phyloP scores from a whole-genome alignment of 1,140 invertebrate species.

The Plectrocnemia conspersa region DNA sequence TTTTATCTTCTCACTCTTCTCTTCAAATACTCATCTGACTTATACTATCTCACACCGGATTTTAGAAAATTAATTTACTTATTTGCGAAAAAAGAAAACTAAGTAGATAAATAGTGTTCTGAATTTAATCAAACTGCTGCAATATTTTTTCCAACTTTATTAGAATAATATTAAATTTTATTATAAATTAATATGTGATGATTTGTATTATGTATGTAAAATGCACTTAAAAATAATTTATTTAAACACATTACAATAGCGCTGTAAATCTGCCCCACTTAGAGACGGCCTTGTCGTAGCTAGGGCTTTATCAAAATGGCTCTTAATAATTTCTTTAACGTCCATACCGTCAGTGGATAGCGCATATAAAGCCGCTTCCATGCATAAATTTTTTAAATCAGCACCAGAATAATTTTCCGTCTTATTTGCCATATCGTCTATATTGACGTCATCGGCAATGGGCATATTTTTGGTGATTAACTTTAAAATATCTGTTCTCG shows the following conservation, averaged over 20 bases:
- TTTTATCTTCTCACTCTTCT: no score
- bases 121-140: no score
- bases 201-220: not conserved
- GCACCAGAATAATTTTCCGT: constrained; percentile 74
- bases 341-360: constrained; percentile 55
- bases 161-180: no score
- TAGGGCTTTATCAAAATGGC: constrained; percentile 57
- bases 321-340: constrained; percentile 41
- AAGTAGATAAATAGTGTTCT: no score
- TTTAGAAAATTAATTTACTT: no score
- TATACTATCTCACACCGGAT: no score
- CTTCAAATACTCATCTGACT: no score
- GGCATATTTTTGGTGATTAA: constrained; percentile 60
- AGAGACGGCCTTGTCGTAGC: constrained; percentile 50
- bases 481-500: constrained; percentile 58
- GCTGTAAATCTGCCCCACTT: constrained; percentile 13
- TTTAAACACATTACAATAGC: constrained; percentile 15
- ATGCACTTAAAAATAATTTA: not conserved
- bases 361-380: constrained; percentile 66
- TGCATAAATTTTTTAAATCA: constrained; percentile 67
- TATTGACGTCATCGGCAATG: constrained; percentile 54
- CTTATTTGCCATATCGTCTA: constrained; percentile 53
- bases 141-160: no score
- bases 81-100: no score
- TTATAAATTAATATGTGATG: no score